Evolutionary conservation across 2,797 vertebrate species (phyloP).

Genomic region (Melanotaenia parkinsoni): DNA sequence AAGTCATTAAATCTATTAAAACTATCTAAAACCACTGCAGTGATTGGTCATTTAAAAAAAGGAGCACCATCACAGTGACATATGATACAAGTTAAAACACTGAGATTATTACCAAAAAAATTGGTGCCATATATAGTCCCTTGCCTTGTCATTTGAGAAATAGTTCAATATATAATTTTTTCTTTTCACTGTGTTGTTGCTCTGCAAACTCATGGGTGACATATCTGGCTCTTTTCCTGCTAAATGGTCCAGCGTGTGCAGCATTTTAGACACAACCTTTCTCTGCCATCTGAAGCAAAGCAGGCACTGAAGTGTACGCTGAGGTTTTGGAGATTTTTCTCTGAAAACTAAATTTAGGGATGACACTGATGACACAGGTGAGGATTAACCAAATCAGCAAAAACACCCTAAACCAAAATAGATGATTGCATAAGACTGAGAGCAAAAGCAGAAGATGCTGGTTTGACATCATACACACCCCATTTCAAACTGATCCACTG

Average conservation of each 20-base stretch:
- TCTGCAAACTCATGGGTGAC: not conserved
- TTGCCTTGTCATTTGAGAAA: not conserved
- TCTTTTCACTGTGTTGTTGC: not conserved
- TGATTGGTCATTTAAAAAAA: not conserved
- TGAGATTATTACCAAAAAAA: not conserved
- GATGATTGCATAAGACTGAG: not conserved
- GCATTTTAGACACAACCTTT: not conserved
- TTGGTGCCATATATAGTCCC: not conserved
- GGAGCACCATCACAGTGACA: not conserved
- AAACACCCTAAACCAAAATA: slow-evolving; percentile 6
- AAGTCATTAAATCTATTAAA: not conserved
- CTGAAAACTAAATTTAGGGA: slow-evolving; percentile 12
- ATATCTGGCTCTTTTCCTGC: slow-evolving; percentile 6
- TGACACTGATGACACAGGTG: slow-evolving; percentile 2
- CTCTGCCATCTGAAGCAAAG: not conserved
- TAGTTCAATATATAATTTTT: not conserved
- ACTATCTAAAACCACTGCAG: not conserved
- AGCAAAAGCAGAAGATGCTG: not conserved
- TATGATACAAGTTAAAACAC: not conserved
- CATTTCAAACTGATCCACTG: not conserved
- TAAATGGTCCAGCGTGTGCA: slow-evolving; percentile 8
- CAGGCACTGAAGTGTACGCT: not conserved
- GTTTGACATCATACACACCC: not conserved
- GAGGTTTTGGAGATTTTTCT: not conserved
- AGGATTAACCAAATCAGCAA: slow-evolving; percentile 15